Percentiles rank a stretch among this genome's conserved stretches.
phyloP scores from a whole-genome alignment of 2,113 vertebrate species.

The Parotia lawesii region DNA sequence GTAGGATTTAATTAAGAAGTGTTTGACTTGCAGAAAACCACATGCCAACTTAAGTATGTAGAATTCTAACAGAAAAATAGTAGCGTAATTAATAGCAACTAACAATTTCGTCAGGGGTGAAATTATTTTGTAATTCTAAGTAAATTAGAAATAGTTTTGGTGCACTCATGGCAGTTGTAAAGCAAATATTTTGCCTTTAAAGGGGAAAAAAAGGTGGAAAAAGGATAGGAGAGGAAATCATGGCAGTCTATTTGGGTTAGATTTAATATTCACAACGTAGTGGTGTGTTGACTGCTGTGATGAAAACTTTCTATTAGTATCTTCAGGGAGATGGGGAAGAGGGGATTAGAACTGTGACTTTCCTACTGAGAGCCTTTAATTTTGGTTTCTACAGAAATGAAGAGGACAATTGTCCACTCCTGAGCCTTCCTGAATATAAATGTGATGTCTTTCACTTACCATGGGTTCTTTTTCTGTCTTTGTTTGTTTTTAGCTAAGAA shows the following conservation, averaged over 20 bases:
- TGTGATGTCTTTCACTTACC: neutral
- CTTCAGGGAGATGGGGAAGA: neutral
- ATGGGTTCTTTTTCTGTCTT: neutral
- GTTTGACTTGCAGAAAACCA: neutral
- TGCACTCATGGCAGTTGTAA: neutral
- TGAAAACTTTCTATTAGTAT: neutral
- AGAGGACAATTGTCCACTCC: neutral
- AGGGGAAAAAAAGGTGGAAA: neutral
- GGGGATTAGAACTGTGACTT: conserved; percentile 13
- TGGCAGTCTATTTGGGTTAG: neutral
- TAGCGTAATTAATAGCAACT: neutral
- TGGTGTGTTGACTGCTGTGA: neutral
- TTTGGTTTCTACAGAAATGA: conserved; percentile 14
- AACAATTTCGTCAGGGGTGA: neutral
- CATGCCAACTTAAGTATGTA: neutral
- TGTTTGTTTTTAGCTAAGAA: neutral
- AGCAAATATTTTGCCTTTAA: neutral
- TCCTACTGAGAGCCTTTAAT: conserved; percentile 14
- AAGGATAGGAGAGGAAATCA: neutral
- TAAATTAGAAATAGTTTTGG: neutral
- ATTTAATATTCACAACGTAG: neutral
- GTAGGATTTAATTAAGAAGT: neutral
- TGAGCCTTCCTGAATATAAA: conserved; percentile 11
- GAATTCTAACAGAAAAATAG: neutral
- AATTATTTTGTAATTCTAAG: neutral